Evolutionary conservation across 2,888 invertebrate species (phyloP), one percentile per base, ranked within the genome.

Genomic region (Drosophila falleni): DNA sequence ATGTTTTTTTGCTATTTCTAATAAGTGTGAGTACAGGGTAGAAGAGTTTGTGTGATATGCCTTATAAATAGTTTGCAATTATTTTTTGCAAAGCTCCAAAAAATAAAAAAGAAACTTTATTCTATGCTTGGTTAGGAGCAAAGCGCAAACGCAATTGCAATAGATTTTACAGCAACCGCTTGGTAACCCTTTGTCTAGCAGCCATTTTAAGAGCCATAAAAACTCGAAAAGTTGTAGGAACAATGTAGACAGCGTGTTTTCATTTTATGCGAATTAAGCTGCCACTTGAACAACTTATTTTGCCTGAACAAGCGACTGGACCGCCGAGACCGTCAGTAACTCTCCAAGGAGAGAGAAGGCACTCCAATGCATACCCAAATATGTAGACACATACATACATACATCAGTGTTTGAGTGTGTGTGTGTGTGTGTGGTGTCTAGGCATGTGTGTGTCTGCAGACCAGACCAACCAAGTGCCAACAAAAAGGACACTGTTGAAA

Each of bases 231-330:
- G 90, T 90, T 91, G 91, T 91, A 91, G 90, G 89, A 91, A 91
- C 89, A 89, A 90, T 91, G 91, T 91, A 91, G 91, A 91, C 91
- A 91, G 90, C 91, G 91, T 91, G 91, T 91, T 91, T 91, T 90
- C 91, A 91, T 91, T 91, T 91, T 91, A 91, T 91, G 91, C 91
- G 91, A 91, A 89, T 91, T 91, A 91, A 91, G 90, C 91, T 89
- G 90, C 87, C 91, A 90, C 91, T 91, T 90, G 89, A 90, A 90
- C 88, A 90, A 91, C 89, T 79, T 79, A 79, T 84, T 81, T 81
- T 79, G 80, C 83, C 79, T 56, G 67, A 68, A 55, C 73, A 63
- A 64, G 54, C 68, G 80, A 72, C 85, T 83, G 81, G 79, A 84
- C 81, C 71, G 70, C 56, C 53, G 81, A 70, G 72, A 75, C 81